phyloP scores from a whole-genome alignment of 2,113 vertebrate genomes.

The Nothoprocta pentlandii region DNA sequence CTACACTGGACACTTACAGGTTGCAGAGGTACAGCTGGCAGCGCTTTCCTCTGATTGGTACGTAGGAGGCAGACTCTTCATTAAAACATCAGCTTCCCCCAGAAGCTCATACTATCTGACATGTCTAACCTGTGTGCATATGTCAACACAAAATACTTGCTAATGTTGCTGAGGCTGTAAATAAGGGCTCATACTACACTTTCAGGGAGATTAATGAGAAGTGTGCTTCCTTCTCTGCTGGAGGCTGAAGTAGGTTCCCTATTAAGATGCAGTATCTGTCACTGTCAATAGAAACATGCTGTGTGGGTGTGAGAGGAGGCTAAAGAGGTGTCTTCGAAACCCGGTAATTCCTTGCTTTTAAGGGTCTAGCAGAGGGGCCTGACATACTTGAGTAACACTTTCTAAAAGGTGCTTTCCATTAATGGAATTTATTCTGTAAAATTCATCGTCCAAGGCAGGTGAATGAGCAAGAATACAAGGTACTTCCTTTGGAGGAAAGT shows the following conservation, averaged over 20 bases:
- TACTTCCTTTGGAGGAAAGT: not conserved
- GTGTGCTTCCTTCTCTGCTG: slow-evolving; percentile 65
- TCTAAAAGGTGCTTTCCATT: not conserved
- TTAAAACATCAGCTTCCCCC: slow-evolving; percentile 58
- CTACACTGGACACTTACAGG: not conserved
- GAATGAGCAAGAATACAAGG: not conserved
- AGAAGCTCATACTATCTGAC: slow-evolving; percentile 40
- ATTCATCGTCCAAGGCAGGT: not conserved
- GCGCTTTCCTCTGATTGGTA: not conserved
- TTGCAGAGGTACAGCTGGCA: not conserved
- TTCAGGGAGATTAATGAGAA: slow-evolving; percentile 67
- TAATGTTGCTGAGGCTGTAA: slow-evolving; percentile 69
- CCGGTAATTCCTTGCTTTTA: slow-evolving; percentile 48
- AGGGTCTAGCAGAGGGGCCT: not conserved
- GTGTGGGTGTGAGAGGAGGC: slow-evolving; percentile 59
- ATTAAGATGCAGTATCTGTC: slow-evolving; percentile 73
- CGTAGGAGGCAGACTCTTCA: slow-evolving; percentile 41
- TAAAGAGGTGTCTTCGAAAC: slow-evolving; percentile 55
- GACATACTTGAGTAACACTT: slow-evolving; percentile 17
- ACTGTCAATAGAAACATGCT: slow-evolving; percentile 68
- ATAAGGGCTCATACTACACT: slow-evolving; percentile 51
- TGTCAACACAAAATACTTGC: slow-evolving; percentile 54
- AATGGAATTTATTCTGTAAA: not conserved
- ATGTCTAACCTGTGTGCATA: slow-evolving; percentile 64
- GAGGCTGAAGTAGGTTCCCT: slow-evolving; percentile 60